These are phyloP conservation scores for Chaetodon trifascialis DNA, from an alignment of 2,113 vertebrate species.

Conservation along the genomic window DNA sequence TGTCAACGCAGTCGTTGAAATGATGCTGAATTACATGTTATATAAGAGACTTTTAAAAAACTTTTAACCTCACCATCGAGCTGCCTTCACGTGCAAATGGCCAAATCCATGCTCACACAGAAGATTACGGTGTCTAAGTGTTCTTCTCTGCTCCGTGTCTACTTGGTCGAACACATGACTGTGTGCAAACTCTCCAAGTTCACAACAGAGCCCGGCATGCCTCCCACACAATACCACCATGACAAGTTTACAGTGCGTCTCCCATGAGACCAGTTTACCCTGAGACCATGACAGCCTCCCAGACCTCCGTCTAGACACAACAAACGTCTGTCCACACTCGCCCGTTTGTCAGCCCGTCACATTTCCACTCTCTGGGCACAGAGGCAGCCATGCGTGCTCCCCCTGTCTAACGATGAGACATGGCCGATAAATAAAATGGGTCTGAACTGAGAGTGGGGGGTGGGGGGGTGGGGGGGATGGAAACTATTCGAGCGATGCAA, in stretches of 20 bases:
- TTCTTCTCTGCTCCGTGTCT: slow-evolving; percentile 16
- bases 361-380: slow-evolving; percentile 67
- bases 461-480: slow-evolving; percentile 36
- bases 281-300: slow-evolving; percentile 55
- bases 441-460: slow-evolving; percentile 19
- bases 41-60: not conserved
- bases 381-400: slow-evolving; percentile 64
- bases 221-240: slow-evolving; percentile 63
- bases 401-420: slow-evolving; percentile 61
- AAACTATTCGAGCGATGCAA: slow-evolving; percentile 81
- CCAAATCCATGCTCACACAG: not conserved
- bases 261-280: slow-evolving; percentile 62
- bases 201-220: slow-evolving; percentile 38
- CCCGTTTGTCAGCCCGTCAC: slow-evolving; percentile 65
- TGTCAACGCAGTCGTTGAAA: not conserved
- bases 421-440: slow-evolving; percentile 75
- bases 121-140: not conserved
- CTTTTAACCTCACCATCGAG: not conserved
- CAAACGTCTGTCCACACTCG: slow-evolving; percentile 73
- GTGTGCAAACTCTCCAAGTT: slow-evolving; percentile 13
- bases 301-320: slow-evolving; percentile 77
- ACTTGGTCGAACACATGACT: slow-evolving; percentile 30
- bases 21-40: not conserved
- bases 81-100: slow-evolving; percentile 1
- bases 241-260: slow-evolving; percentile 61